These are phyloP conservation scores for Origma solitaria DNA, from an alignment of 2,113 vertebrate species.

Conservation along the genomic window DNA sequence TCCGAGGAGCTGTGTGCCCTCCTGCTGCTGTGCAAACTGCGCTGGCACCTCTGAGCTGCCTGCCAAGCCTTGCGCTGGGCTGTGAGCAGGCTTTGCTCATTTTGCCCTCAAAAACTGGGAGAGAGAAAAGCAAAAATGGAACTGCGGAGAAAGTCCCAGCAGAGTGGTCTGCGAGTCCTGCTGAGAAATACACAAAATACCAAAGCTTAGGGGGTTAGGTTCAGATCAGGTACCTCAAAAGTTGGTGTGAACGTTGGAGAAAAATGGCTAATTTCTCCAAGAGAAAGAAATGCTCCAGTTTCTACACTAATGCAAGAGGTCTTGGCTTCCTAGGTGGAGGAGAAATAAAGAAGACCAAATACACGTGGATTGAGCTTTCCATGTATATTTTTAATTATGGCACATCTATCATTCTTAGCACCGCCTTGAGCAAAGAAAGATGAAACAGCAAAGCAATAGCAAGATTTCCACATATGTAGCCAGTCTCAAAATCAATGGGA, in stretches of 20 bases:
- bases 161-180: background rate
- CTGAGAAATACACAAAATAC: background rate
- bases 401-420: constrained; percentile 28
- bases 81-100: background rate
- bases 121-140: background rate
- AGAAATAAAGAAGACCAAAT: background rate
- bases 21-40: background rate
- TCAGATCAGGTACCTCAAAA: background rate
- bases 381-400: constrained; percentile 45
- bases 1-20: background rate
- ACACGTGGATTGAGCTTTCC: background rate
- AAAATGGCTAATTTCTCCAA: background rate
- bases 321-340: background rate
- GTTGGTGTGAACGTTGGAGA: background rate
- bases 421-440: constrained; percentile 39
- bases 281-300: background rate
- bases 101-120: background rate
- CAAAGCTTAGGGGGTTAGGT: background rate
- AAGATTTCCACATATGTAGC: background rate
- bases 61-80: background rate
- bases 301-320: background rate
- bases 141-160: background rate
- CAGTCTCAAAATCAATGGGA: constrained; percentile 43
- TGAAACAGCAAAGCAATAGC: constrained; percentile 23
- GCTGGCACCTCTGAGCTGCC: background rate